phyloP scores from a whole-genome alignment of 2,888 invertebrate genomes.

The Spodoptera littoralis region DNA sequence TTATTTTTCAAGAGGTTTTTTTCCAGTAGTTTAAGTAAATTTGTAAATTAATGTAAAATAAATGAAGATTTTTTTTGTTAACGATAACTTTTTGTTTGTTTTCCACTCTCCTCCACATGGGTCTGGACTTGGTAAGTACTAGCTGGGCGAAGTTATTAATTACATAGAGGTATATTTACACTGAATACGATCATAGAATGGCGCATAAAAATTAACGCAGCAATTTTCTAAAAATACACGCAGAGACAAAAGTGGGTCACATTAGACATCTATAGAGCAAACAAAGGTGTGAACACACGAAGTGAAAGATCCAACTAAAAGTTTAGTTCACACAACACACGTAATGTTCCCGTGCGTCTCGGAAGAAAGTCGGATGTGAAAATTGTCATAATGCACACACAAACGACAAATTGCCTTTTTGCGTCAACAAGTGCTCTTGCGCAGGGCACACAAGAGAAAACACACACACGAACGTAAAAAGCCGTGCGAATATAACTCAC shows the following conservation, averaged over 20 bases:
- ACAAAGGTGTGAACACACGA: constrained; percentile 80
- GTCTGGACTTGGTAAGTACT: not conserved
- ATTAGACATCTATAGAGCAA: constrained; percentile 71
- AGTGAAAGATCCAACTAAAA: constrained; percentile 68
- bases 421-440: constrained; percentile 64
- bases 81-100: constrained; percentile 65
- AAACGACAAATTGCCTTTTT: constrained; percentile 78
- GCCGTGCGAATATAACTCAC: constrained; percentile 56
- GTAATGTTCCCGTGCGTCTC: constrained; percentile 69
- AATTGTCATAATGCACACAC: constrained; percentile 83
- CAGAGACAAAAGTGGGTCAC: constrained; percentile 52
- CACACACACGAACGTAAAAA: constrained; percentile 56
- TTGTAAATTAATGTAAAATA: constrained; percentile 89
- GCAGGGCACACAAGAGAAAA: constrained; percentile 73
- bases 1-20: constrained; percentile 84
- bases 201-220: constrained; percentile 28
- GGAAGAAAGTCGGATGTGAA: constrained; percentile 88
- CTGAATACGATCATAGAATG: constrained; percentile 21
- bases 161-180: not conserved
- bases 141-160: constrained; percentile 11
- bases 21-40: constrained; percentile 73
- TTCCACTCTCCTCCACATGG: constrained; percentile 24
- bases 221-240: constrained; percentile 59
- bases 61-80: constrained; percentile 88
- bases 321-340: constrained; percentile 69